Conservation (phyloP, 2,888 invertebrate species). For the Lacanobia oleracea region DNA sequence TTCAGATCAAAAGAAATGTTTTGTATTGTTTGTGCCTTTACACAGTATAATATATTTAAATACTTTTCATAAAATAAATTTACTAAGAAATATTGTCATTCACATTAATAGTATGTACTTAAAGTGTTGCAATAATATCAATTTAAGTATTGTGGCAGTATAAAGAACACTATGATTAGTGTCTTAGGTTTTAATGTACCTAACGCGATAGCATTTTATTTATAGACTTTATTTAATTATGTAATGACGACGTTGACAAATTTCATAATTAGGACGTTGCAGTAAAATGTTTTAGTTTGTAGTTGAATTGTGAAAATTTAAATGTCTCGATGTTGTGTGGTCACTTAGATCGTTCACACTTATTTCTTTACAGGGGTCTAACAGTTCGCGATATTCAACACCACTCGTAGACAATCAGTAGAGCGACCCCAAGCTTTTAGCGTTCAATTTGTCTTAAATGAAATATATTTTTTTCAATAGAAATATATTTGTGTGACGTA, state of each 20-base stretch:
- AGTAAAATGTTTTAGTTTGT: constrained; percentile 69
- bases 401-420: constrained; percentile 49
- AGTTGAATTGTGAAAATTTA: constrained; percentile 69
- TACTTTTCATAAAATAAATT: constrained; percentile 72
- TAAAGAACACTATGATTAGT: constrained; percentile 67
- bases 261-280: constrained; percentile 56
- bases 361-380: constrained; percentile 61
- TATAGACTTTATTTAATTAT: constrained; percentile 66
- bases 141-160: constrained; percentile 78
- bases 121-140: constrained; percentile 79
- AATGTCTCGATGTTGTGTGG: constrained; percentile 85
- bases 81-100: constrained; percentile 61
- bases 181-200: constrained; percentile 72
- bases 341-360: constrained; percentile 73
- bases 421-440: constrained; percentile 71
- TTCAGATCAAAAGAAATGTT: constrained; percentile 70
- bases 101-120: constrained; percentile 75
- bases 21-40: constrained; percentile 88
- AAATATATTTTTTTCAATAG: constrained; percentile 72
- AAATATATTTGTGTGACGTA: constrained; percentile 66
- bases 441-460: constrained; percentile 67
- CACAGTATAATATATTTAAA: constrained; percentile 77
- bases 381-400: constrained; percentile 39
- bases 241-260: constrained; percentile 47
- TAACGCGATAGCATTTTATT: constrained; percentile 78